Base-by-base conservation (phyloP, 2,888 invertebrate genomes). In the Xylocampa areola region DNA sequence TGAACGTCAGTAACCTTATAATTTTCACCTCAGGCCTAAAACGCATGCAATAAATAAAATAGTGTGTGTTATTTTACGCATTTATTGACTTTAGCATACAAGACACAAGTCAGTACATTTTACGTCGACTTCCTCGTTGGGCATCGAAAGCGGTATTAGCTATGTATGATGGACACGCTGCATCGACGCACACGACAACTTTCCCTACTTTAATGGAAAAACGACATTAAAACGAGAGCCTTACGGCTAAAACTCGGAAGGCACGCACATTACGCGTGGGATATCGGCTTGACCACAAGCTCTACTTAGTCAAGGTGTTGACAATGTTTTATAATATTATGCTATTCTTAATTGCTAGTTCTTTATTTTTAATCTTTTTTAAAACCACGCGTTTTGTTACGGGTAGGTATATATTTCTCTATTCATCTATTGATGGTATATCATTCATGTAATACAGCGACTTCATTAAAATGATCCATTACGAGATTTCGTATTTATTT, bases 191-290 rank as follows among this genome's bases (percentile, higher is more conserved):
- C 86, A 86, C 88, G 86, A 85, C 86, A 88, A 91, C 92, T 92
- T 92, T 92, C 92, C 88, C 89, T 88, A 84, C 86, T 86, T 85
- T 90, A 87, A 87, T 85, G 89, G 89, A 91, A 91, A 91, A 91
- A 87, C 87, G 76, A 75, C 90, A 87, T 90, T 90, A 89, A 84
- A 81, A 71, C 79, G 68, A 85, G 78, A 73, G 73, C 71, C 79
- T 81, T 87, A 87, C 84, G 85, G 86, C 84, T 81, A 83, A 84
- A 88, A 87, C 82, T 90, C 76, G 84, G 76, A 77, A 83, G 76
- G 74, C 84, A 84, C 77, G 74, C 69, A 63, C 54, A 64, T 60
- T 51, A 69, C 65, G 79, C 75, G 82, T 80, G 76, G 79, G 80
- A 81, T 82, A 84, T 77, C 75, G 70, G 74, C 81, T 81, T 78